phyloP scores from a whole-genome alignment of 2,888 invertebrate species.

The Aporophyla lueneburgensis region DNA sequence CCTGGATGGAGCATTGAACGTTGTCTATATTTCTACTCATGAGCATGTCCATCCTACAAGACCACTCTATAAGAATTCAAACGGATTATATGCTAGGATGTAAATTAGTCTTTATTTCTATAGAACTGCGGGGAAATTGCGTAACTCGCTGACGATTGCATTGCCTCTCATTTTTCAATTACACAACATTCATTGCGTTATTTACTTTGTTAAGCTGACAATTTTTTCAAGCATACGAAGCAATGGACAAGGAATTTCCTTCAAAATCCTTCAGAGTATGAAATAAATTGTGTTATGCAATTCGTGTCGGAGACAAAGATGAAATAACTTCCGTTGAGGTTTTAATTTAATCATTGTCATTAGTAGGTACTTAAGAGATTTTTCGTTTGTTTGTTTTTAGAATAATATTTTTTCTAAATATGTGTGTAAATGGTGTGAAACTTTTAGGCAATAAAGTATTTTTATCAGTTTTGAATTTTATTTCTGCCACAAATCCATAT shows the following conservation, averaged over 20 bases:
- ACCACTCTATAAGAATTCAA: slow-evolving; percentile 41
- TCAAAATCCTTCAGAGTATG: background rate
- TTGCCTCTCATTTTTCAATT: background rate
- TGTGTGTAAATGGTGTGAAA: background rate
- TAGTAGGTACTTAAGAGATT: background rate
- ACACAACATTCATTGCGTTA: too few species aligned
- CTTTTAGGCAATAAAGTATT: background rate
- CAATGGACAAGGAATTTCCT: background rate
- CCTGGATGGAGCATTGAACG: slow-evolving; percentile 44
- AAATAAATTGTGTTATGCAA: background rate
- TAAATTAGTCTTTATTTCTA: slow-evolving; percentile 6
- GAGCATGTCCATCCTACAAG: slow-evolving; percentile 65
- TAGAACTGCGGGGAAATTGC: slow-evolving; percentile 1
- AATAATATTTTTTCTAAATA: background rate
- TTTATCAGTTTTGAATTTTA: slow-evolving; percentile 12
- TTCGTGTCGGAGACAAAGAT: background rate
- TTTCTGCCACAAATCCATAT: slow-evolving; percentile 10
- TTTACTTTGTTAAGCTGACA: background rate
- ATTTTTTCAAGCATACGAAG: background rate
- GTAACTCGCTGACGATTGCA: background rate
- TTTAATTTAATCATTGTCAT: background rate
- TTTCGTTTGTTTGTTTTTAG: background rate
- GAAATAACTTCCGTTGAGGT: background rate
- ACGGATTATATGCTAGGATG: slow-evolving; percentile 67
- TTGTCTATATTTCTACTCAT: slow-evolving; percentile 41